Evolutionary conservation across 2,888 invertebrate species (phyloP).

Genomic region (Amblyjoppa fuscipennis): DNA sequence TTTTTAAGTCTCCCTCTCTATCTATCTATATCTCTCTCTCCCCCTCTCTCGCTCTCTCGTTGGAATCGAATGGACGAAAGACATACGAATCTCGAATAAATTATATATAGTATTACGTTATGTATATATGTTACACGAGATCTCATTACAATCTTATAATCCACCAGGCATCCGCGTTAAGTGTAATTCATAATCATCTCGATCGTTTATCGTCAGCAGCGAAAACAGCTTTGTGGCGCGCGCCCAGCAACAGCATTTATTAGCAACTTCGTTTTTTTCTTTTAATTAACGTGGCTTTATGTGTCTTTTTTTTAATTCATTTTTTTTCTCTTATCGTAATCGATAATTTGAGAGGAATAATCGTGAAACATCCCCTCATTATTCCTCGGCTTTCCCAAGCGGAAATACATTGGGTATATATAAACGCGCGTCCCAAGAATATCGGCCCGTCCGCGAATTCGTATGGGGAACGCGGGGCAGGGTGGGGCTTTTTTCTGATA

Average conservation of each 20-base stretch:
- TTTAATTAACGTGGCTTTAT: constrained; percentile 3
- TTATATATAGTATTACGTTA: constrained; percentile 48
- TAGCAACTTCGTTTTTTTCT: constrained; percentile 28
- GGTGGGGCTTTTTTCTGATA: not conserved
- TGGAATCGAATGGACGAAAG: constrained; percentile 63
- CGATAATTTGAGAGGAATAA: constrained; percentile 3
- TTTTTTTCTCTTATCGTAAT: constrained; percentile 2
- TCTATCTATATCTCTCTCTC: constrained; percentile 13
- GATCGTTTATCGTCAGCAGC: constrained; percentile 37
- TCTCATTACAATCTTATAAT: constrained; percentile 53
- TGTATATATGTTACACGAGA: constrained; percentile 57
- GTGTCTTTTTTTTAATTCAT: not conserved
- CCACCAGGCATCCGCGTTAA: constrained; percentile 46
- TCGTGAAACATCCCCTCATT: not conserved
- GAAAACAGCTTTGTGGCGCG: constrained; percentile 54
- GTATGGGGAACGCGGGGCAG: not conserved
- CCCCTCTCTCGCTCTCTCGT: constrained; percentile 47
- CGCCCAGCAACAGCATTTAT: constrained; percentile 38
- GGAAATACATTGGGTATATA: constrained; percentile 5
- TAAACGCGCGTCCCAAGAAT: constrained; percentile 1
- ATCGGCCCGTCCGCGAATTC: not conserved
- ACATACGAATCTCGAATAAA: constrained; percentile 60
- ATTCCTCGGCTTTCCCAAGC: constrained; percentile 16
- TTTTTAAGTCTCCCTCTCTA: not conserved
- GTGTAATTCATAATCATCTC: constrained; percentile 45